Conservation (phyloP, 2,888 invertebrate species). For the Agrotis segetum region DNA sequence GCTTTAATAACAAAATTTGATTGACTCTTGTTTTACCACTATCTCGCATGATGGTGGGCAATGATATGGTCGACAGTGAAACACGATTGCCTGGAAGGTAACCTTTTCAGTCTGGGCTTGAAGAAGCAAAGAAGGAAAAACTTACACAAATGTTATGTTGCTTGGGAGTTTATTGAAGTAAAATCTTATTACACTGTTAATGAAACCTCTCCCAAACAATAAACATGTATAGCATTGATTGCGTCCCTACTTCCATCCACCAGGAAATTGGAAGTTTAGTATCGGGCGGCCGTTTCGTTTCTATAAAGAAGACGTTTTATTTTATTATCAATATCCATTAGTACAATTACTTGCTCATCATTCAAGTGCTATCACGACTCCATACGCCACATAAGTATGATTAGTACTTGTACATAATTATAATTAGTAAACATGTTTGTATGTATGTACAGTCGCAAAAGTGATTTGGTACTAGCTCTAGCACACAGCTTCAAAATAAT, state of each 20-base stretch:
- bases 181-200: background rate
- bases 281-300: background rate
- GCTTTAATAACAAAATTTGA: no score
- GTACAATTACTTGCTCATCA: slow-evolving; percentile 22
- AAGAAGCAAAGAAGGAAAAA: no score
- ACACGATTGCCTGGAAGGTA: no score
- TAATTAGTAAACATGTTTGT: background rate
- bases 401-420: background rate
- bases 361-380: slow-evolving; percentile 24
- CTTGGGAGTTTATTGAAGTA: no score
- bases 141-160: no score
- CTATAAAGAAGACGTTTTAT: slow-evolving; percentile 31
- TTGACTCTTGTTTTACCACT: no score
- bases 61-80: no score
- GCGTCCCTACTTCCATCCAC: background rate
- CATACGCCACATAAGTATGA: slow-evolving; percentile 7
- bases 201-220: no score
- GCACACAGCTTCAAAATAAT: no score
- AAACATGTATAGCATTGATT: background rate
- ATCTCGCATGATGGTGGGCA: no score
- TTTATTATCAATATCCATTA: slow-evolving; percentile 39
- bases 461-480: background rate
- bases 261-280: slow-evolving; percentile 12
- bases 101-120: no score
- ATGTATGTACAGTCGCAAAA: background rate